Base-by-base conservation (phyloP, 2,888 invertebrate genomes). In the Caenorhabditis auriculariae region DNA sequence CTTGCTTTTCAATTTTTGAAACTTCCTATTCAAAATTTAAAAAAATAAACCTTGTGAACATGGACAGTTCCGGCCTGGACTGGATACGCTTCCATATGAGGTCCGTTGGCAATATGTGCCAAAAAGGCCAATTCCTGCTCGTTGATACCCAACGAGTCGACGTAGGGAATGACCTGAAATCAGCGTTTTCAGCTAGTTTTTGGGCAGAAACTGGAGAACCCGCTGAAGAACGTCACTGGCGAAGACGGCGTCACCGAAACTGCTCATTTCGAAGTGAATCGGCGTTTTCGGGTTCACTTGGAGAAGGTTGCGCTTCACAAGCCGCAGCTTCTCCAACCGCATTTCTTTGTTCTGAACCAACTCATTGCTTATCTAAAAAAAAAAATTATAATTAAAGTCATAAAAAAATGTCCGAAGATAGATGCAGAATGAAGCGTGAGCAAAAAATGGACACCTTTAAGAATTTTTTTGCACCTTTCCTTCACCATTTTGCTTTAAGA, bases 41-140 rank as follows among this genome's bases (percentile, higher is more conserved):
- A 51, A 82, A 81, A 19, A 74, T 67, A 26, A 83, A 82, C n/a
- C 72, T 83, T 83, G 58, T 83, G 78, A 17, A 83, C 82, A 62
- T 83, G 81, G 67, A 72, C 82, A 72, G 75, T 82, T 77, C 64
- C 82, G 69, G 66, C 75, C 41, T 69, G 62, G 23, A 70, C 70
- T 7, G 74, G 78, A 61, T 68, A 81, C 42, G 68, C 77, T 50
- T 81, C 74, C 65, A 64, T 69, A 59, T 83, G 83, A 4, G 84
- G 84, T 0, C 84, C 84, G 21, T 73, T 78, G 3, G 75, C 80
- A 6, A 82, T 81, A 50, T 81, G 73, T 7, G 82, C 80, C 15
- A 83, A 60, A 61, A 84, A 84, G 0, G 82, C 72, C 32, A 85
- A 65, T 64, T 85, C 84, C 59, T 85, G 84, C 63, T 85, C 85